Percentiles rank a stretch among this genome's conserved stretches.
Conservation (phyloP, 1,140 invertebrate species). For the Euwallacea fornicatus region DNA sequence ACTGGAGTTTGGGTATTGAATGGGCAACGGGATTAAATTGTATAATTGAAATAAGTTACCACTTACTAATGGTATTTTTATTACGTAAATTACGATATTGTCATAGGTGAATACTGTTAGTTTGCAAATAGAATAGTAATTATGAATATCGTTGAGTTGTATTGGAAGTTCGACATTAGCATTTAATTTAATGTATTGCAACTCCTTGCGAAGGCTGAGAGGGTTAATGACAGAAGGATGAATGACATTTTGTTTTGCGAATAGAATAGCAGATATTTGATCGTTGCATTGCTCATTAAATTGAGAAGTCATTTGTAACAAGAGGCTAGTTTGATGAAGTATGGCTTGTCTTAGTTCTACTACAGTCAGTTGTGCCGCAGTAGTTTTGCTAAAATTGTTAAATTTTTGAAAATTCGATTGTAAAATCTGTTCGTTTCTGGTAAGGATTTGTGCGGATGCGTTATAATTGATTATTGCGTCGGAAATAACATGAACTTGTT, state of each 20-base stretch:
- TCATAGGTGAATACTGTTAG: constrained; percentile 8
- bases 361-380: background rate
- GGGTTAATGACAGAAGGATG: constrained; percentile 31
- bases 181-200: constrained; percentile 17
- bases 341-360: background rate
- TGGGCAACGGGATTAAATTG: constrained; percentile 15
- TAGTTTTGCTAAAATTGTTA: background rate
- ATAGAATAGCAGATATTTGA: constrained; percentile 28
- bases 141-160: constrained; percentile 9
- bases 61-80: constrained; percentile 8
- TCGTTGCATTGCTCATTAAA: constrained; percentile 31
- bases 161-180: constrained; percentile 22
- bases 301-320: constrained; percentile 22
- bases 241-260: constrained; percentile 37
- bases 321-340: constrained; percentile 21
- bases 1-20: background rate
- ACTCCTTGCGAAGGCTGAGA: constrained; percentile 6
- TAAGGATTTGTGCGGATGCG: background rate
- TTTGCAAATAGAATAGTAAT: constrained; percentile 15
- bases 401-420: constrained; percentile 12
- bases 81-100: constrained; percentile 12
- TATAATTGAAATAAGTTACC: constrained; percentile 7
- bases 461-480: constrained; percentile 5
- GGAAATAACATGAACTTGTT: constrained; percentile 36
- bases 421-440: constrained; percentile 3